These are phyloP conservation scores for Tuberolachnus salignus DNA, from an alignment of 2,888 invertebrate species.

Conservation along the genomic window DNA sequence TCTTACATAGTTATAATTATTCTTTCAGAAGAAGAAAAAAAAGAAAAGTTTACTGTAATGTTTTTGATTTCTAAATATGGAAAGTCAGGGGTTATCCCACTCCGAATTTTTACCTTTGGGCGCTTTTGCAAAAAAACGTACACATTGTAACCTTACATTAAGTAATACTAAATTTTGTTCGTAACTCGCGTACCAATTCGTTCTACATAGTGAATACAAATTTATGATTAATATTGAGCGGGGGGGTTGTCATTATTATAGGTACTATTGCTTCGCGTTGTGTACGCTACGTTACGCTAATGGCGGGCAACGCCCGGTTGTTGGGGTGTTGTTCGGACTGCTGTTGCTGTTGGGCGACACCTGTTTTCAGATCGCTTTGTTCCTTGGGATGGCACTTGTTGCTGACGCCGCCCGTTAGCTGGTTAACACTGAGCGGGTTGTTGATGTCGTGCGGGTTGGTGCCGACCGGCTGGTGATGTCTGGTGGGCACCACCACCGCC, in stretches of 20 bases:
- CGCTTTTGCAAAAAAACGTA: no score
- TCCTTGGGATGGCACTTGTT: slow-evolving; percentile 58
- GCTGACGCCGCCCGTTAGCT: slow-evolving; percentile 65
- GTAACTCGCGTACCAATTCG: not conserved
- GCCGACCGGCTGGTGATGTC: slow-evolving; percentile 77
- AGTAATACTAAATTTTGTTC: not conserved
- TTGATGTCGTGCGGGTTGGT: slow-evolving; percentile 91
- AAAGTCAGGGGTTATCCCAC: no score
- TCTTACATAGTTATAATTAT: no score
- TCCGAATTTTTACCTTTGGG: no score
- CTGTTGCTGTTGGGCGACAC: slow-evolving; percentile 37
- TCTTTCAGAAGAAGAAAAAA: no score
- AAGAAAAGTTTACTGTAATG: no score
- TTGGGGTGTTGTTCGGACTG: slow-evolving; percentile 51
- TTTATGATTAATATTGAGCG: slow-evolving; percentile 44
- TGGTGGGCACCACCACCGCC: slow-evolving; percentile 63
- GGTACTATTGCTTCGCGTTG: slow-evolving; percentile 14
- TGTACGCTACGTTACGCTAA: slow-evolving; percentile 51
- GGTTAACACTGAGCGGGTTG: slow-evolving; percentile 89
- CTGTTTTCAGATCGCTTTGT: slow-evolving; percentile 45
- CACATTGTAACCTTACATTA: not conserved
- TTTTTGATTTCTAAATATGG: no score
- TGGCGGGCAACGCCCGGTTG: slow-evolving; percentile 44
- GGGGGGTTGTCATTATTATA: not conserved
- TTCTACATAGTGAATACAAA: not conserved